Evolutionary conservation across 2,113 vertebrate genomes (phyloP), one percentile per base, ranked within the genome.

Genomic region (Pachypanchax playfairii): DNA sequence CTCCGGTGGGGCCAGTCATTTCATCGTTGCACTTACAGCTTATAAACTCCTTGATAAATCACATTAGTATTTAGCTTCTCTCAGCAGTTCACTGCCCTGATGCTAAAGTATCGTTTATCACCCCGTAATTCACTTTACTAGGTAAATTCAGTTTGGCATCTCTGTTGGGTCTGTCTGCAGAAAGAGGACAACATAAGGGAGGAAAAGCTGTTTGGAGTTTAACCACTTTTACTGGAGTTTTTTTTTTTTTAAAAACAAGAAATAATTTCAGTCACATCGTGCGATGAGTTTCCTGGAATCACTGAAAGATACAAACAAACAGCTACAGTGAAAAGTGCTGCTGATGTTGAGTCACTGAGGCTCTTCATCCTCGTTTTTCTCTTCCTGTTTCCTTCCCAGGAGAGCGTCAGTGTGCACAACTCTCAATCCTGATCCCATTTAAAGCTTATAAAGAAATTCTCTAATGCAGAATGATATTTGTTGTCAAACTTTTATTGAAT

Each of bases 1-100:
- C 53, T 86, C 67, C 69, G 70, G 66, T 53, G 83, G 77, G 82
- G 72, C 78, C 70, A 43, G 79, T 84, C 91, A 87, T 85, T 93
- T 92, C 90, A 92, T 92, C 88, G 75, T 83, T 88, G 90, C 92
- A 91, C 90, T 93, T 90, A 91, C 70, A 75, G 85, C 78, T 85
- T 89, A 88, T 88, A 91, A 90, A 92, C 87, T 89, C 83, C 74
- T 86, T 83, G 77, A 76, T 79, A 89, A 92, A 93, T 92, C 61
- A 61, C 76, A 91, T 92, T 92, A 92, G 77, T 64, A 80, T 90
- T 91, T 87, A 86, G 89, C 91, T 85, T 90, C 88, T 82, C 86
- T 90, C 90, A 90, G 90, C 88, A 91, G 87, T 90, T 87, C 84
- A 65, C 77, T 68, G 86, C 82, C 75, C 77, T 82, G 82, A 70